A percentile compares a stretch with the other conserved stretches of the same genome.
Evolutionary conservation across 2,888 invertebrate genomes (phyloP).

Genomic region (Kuschelorhynchus macadamiae): DNA sequence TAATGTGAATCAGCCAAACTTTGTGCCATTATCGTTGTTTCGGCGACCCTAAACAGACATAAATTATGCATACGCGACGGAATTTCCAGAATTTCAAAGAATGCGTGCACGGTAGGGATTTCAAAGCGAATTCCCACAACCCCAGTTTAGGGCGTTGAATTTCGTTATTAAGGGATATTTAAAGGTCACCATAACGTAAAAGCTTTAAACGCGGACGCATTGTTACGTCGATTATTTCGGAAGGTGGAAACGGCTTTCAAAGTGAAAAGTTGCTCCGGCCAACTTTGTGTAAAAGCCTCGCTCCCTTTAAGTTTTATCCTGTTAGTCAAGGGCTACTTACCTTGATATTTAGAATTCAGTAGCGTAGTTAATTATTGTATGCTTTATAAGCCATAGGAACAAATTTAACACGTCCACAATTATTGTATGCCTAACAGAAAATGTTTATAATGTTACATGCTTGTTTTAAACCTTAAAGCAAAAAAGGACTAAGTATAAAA

Average conservation of each 20-base stretch:
- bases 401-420: too few relatives aligned
- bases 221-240: constrained; percentile 29
- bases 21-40: too few relatives aligned
- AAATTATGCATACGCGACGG: constrained; percentile 12
- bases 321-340: constrained; percentile 23
- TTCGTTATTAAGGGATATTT: constrained; percentile 1
- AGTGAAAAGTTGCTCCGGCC: constrained; percentile 13
- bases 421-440: too few relatives aligned
- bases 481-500: too few relatives aligned
- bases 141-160: constrained; percentile 12
- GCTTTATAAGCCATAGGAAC: too few relatives aligned
- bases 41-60: background rate
- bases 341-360: constrained; percentile 6
- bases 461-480: too few relatives aligned
- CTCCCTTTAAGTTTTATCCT: constrained; percentile 13
- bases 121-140: constrained; percentile 22
- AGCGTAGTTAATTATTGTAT: too few relatives aligned
- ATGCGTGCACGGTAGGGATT: constrained; percentile 28
- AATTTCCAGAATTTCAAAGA: constrained; percentile 23
- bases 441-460: too few relatives aligned
- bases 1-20: too few relatives aligned
- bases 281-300: constrained; percentile 2
- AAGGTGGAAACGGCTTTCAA: constrained; percentile 24
- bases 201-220: constrained; percentile 18
- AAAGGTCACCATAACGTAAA: constrained; percentile 13